Conservation (phyloP, 2,888 invertebrate species). For the Chaitophorus viminalis region DNA sequence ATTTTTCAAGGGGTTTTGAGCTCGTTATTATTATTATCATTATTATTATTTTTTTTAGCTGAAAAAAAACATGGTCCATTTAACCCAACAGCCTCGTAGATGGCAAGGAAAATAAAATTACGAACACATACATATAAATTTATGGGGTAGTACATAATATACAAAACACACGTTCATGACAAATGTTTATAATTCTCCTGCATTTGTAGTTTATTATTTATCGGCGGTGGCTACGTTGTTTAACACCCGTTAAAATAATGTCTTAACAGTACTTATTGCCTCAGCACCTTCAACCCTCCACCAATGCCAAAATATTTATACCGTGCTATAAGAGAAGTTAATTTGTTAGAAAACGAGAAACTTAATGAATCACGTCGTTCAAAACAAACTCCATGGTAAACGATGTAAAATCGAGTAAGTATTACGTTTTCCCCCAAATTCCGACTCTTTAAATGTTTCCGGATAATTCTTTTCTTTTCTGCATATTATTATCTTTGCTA, state of each 20-base stretch:
- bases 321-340: constrained; percentile 6
- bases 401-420: too few species aligned
- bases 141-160: constrained; percentile 5
- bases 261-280: neutral
- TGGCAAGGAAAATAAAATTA: constrained; percentile 27
- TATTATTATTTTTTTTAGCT: constrained; percentile 53
- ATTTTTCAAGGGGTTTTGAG: constrained; percentile 44
- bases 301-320: too few species aligned
- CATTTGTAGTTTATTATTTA: constrained; percentile 49
- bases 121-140: neutral
- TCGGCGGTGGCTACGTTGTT: constrained; percentile 31
- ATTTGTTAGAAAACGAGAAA: constrained; percentile 56
- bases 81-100: constrained; percentile 15
- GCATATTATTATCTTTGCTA: neutral
- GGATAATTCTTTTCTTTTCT: neutral
- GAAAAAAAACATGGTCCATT: constrained; percentile 51
- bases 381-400: neutral
- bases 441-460: neutral
- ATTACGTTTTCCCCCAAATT: neutral
- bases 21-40: constrained; percentile 38
- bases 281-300: neutral
- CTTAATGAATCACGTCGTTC: constrained; percentile 28
- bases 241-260: constrained; percentile 39
- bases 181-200: constrained; percentile 38
- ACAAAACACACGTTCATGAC: constrained; percentile 58